Evolutionary conservation across 2,113 vertebrate species (phyloP), one percentile per base, ranked within the genome.

Genomic region (Ptychochromis oligacanthus): DNA sequence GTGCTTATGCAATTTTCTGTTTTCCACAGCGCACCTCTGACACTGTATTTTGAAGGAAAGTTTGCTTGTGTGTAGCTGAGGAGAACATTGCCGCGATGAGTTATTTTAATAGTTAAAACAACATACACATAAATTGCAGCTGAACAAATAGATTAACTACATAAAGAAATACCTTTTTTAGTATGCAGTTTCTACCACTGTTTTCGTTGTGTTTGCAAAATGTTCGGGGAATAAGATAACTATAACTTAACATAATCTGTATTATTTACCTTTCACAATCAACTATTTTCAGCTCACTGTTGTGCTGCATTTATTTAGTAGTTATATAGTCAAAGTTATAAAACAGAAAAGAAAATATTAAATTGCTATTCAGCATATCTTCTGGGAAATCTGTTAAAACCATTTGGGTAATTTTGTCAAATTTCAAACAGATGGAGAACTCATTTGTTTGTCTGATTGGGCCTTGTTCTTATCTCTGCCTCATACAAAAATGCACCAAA

Each of bases 371-470:
- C 28, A 20, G 10, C 36, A 43, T 57, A 77, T 72, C 64, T 40
- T 72, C 55, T 79, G 22, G 15, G 52, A 79, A 89, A 82, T 79
- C 60, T 49, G 14, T 61, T 64, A 14, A 83, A 81, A 81, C 34
- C 11, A 64, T 64, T 38, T 49, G 38, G 64, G 54, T 43, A 55
- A 57, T 52, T 82, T 59, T 31, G 36, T 10, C 52, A 76, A 64
- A 86, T 77, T 65, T 64, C 64, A 18, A 88, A 38, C 18, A 79
- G 36, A 81, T 60, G 61, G 43, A 18, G n/a, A 65, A 59, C 40
- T 60, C 1, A 74, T 77, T 74, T 72, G n/a, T 83, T 75, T 15
- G 64, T 46, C 36, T 75, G 74, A 75, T 31, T 36, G n/a, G 36
- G 52, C 26, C 13, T 60, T 40, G 76, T 49, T 67, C 72, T 83